A percentile compares a stretch with the other conserved stretches of the same genome.
Evolutionary conservation across 2,888 invertebrate species (phyloP).

Genomic region (Heteromurus nitidus): DNA sequence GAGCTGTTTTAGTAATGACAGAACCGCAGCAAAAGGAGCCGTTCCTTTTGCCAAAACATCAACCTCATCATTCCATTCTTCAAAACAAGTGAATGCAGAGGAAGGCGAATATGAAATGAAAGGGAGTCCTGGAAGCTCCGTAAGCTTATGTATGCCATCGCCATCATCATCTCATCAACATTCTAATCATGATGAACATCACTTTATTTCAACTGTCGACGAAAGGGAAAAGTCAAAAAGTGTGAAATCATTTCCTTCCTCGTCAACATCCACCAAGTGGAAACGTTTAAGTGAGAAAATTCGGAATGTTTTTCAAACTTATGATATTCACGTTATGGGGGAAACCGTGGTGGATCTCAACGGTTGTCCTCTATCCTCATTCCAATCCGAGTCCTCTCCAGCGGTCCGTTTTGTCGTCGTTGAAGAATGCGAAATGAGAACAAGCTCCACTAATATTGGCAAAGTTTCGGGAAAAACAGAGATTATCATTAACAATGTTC

Average conservation of each 20-base stretch:
- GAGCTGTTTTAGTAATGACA: slow-evolving; percentile 39
- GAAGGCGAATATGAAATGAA: slow-evolving; percentile 37
- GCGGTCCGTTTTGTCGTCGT: slow-evolving; percentile 65
- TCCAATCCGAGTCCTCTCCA: slow-evolving; percentile 42
- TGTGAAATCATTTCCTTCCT: slow-evolving; percentile 11
- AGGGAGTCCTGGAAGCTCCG: background rate
- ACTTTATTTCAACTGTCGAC: slow-evolving; percentile 19
- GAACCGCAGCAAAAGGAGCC: slow-evolving; percentile 45
- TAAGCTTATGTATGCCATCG: slow-evolving; percentile 35
- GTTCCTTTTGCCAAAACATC: slow-evolving; percentile 29
- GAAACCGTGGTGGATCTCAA: slow-evolving; percentile 64
- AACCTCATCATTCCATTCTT: slow-evolving; percentile 28
- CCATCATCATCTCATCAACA: slow-evolving; percentile 50
- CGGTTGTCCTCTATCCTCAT: slow-evolving; percentile 63
- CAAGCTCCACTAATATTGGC: slow-evolving; percentile 50
- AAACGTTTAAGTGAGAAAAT: slow-evolving; percentile 64
- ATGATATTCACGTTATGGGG: slow-evolving; percentile 60
- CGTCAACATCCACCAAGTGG: slow-evolving; percentile 31
- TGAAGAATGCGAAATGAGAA: slow-evolving; percentile 63
- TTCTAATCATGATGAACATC: slow-evolving; percentile 49
- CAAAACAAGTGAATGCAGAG: slow-evolving; percentile 29
- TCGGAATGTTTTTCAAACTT: slow-evolving; percentile 65
- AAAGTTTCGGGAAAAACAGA: slow-evolving; percentile 67
- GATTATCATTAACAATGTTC: slow-evolving; percentile 64
- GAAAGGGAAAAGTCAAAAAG: slow-evolving; percentile 23